Evolutionary conservation across 2,797 vertebrate genomes (phyloP).

Genomic region (Amazona ochrocephala): DNA sequence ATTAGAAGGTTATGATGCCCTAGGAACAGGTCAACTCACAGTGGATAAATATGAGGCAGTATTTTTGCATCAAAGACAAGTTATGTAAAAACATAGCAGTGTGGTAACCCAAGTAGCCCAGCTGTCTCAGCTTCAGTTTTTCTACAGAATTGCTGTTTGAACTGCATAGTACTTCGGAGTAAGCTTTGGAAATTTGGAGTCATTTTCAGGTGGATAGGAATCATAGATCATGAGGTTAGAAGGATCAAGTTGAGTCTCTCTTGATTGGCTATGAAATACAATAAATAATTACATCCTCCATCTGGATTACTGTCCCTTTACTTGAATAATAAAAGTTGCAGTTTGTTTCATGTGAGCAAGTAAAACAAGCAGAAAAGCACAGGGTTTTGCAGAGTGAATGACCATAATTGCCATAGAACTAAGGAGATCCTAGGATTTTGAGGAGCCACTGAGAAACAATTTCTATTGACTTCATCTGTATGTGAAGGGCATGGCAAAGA

Average conservation of each 20-base stretch:
- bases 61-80: background rate
- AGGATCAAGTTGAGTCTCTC: too few relatives aligned
- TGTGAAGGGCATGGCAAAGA: background rate
- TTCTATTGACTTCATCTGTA: background rate
- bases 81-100: background rate
- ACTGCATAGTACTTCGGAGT: background rate
- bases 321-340: background rate
- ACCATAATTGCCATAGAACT: background rate
- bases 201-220: background rate
- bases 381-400: background rate
- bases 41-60: background rate
- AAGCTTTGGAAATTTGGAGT: background rate
- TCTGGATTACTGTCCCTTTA: background rate
- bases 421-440: background rate
- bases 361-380: background rate
- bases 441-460: background rate
- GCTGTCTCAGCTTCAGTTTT: background rate
- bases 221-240: background rate
- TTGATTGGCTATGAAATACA: rapidly evolving
- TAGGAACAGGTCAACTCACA: background rate
- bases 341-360: background rate
- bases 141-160: background rate
- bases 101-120: background rate
- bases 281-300: background rate
- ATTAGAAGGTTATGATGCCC: background rate